Evolutionary conservation across 2,888 invertebrate species (phyloP), one percentile per base, ranked within the genome.

Genomic region (Leptopilina drosophilae): DNA sequence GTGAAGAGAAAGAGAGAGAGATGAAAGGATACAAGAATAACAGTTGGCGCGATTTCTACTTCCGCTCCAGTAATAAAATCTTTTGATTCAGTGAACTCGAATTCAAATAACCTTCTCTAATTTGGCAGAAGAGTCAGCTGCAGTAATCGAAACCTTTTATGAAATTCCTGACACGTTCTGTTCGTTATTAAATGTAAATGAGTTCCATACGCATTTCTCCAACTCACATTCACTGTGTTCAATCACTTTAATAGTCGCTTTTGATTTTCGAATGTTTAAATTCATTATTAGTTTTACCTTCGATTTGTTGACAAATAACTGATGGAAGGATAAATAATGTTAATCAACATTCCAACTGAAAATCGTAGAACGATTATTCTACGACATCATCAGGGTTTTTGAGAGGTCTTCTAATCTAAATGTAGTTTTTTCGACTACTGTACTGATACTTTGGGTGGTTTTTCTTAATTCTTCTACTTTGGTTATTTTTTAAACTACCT

Each of bases 31-130:
- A 9, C 9, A 82, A 82, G 81, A 83, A 83, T 85, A 88, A 88
- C 89, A 87, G 89, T 88, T 87, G 86, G 87, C 86, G 83, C 86
- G 87, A 84, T 82, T 84, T 88, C 85, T 86, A 82, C 84, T 88
- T 90, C 86, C 88, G 86, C 84, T 82, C 86, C 84, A 87, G 84
- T 90, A 89, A 89, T 89, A 88, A 88, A 88, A 89, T 90, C 87
- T 85, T 86, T 87, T 86, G 89, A 88, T 86, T 88, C 87, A 83
- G 82, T 82, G 86, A 84, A 84, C 81, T 83, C 83, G 82, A 89
- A 89, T 89, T 88, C 86, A 88, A 87, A 87, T 85, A 82, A 80
- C 80, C 78, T 80, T 78, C 64, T 78, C 15, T 80, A 80, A 81
- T 82, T 73, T 82, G 64, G 77, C 78, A 77, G 83, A 78, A 79